Base-by-base conservation (phyloP, 2,888 invertebrate species). In the Camponotus fellah region DNA sequence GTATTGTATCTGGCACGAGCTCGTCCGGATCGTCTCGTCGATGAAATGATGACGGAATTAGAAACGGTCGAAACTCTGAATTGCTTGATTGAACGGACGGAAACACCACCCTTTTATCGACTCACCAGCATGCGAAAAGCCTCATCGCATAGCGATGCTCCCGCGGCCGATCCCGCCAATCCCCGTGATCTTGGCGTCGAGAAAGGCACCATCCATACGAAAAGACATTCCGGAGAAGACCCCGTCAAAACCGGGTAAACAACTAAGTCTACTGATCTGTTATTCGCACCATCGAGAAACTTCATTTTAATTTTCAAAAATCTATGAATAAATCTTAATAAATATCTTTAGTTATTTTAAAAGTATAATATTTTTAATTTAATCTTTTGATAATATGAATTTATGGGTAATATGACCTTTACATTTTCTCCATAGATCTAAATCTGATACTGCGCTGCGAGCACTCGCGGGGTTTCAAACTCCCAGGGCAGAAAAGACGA, bases 101-200 rank as follows among this genome's bases (percentile, higher is more conserved):
- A 99, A 96, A 99, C 99, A 0, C 99, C 99, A 40, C 99, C 99
- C 5, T 99, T 99, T 95, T 99, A 99, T 95, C 96, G 99, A 58
- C 96, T 99, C 91, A 99, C 98, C 2, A 97, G 98, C 90, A 97
- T 98, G 97, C 95, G 98, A 71, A 98, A 98, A 95, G 97, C 98
- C 37, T 98, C 98, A 17, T 98, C 98, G 76, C 97, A 97, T 94
- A 97, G 97, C 10, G 95, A 95, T 49, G 94, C 94, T 72, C 94
- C 95, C n/a, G 92, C 96, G 10, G 95, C 95, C 21, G 95, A 95
- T 75, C 95, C 96, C 69, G 95, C 95, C 0, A 96, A 96, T 92
- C 95, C 93, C 0, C 95, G 96, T 3, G 97, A 97, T 87, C 95
- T 97, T 49, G 97, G 97, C 0, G 97, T 98, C 0, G 98, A 99